Percentiles rank a stretch among this genome's conserved stretches.
Conservation (phyloP, 2,888 invertebrate species). For the Odontocolon sp. region DNA sequence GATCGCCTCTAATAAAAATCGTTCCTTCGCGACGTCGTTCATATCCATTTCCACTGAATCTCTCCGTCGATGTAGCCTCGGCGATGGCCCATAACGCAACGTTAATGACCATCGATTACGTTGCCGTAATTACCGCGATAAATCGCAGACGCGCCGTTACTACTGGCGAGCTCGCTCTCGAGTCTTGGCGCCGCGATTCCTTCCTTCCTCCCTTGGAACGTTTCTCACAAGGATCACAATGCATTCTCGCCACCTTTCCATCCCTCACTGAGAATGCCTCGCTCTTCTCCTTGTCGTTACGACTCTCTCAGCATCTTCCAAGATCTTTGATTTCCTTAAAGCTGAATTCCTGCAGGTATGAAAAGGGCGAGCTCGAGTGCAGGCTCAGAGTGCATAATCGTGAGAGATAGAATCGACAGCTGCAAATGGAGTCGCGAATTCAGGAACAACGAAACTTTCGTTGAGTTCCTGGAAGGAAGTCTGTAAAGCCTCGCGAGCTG, state of each 20-base stretch:
- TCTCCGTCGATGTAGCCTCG: constrained; percentile 63
- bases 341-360: constrained; percentile 5
- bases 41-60: constrained; percentile 14
- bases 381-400: constrained; percentile 31
- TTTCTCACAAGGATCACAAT: constrained; percentile 39
- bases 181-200: constrained; percentile 49
- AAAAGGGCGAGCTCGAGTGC: not conserved
- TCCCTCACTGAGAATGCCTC: not conserved
- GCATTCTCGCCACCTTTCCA: constrained; percentile 11
- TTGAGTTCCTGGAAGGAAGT: not conserved
- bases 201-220: constrained; percentile 37
- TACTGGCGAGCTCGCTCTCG: constrained; percentile 13
- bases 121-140: constrained; percentile 77
- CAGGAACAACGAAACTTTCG: not conserved
- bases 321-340: not conserved
- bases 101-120: constrained; percentile 78
- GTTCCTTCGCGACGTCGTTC: constrained; percentile 55
- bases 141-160: constrained; percentile 68
- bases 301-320: constrained; percentile 69
- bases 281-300: constrained; percentile 68
- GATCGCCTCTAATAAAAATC: constrained; percentile 74
- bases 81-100: constrained; percentile 74
- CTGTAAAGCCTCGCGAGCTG: constrained; percentile 3
- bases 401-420: constrained; percentile 44
- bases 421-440: constrained; percentile 24